Conservation (phyloP, 2,113 vertebrate genomes). For the Grallaria varia region DNA sequence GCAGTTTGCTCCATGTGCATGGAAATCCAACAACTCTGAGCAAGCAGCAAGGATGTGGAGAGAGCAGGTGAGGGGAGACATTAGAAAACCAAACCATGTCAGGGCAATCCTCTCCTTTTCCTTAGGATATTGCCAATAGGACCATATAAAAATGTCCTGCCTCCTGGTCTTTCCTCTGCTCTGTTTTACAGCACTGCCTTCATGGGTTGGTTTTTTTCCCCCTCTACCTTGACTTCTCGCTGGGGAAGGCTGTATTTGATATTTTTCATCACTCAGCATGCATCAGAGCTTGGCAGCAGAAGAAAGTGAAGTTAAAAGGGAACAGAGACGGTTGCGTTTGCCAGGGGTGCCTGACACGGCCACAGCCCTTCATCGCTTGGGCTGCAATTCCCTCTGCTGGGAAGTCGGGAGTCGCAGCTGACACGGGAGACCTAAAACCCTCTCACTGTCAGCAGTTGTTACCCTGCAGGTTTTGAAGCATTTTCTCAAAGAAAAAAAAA, state of each 20-base stretch:
- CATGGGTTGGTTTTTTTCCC: not conserved
- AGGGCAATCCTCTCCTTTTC: not conserved
- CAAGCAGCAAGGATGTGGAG: fast-evolving
- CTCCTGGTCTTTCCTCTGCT: not conserved
- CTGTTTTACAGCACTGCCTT: not conserved
- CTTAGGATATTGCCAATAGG: not conserved
- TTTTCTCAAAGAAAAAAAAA: not conserved
- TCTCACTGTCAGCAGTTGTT: not conserved
- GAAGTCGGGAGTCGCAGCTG: not conserved
- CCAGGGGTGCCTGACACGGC: constrained; percentile 63
- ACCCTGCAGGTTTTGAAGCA: fast-evolving
- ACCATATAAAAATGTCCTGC: fast-evolving
- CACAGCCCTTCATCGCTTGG: not conserved
- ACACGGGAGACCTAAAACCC: not conserved
- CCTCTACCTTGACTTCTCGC: not conserved
- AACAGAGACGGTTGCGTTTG: constrained; percentile 20
- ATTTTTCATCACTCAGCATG: constrained; percentile 48
- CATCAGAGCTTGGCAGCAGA: constrained; percentile 69
- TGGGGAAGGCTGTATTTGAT: constrained; percentile 37
- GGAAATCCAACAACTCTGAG: not conserved
- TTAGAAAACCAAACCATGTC: fast-evolving
- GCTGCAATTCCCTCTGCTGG: constrained; percentile 30
- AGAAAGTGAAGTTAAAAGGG: constrained; percentile 67
- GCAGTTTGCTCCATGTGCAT: fast-evolving
- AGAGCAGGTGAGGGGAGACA: not conserved